phyloP scores from a whole-genome alignment of 2,888 invertebrate species.

The Baccha elongata region DNA sequence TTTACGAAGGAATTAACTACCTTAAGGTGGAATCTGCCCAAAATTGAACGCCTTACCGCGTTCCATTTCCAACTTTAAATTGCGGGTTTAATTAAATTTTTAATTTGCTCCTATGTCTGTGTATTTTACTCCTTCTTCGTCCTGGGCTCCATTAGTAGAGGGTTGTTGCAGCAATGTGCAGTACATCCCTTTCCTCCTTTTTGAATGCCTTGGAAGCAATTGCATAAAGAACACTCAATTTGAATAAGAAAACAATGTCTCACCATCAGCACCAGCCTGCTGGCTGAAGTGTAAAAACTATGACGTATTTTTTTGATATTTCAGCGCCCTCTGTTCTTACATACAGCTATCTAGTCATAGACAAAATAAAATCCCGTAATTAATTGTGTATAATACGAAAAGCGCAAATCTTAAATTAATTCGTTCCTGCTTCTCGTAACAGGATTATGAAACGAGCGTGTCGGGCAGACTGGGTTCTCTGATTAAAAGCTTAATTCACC shows the following conservation, averaged over 20 bases:
- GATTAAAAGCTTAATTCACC: slow-evolving; percentile 59
- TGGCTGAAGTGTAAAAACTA: neutral
- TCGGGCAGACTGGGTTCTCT: slow-evolving; percentile 37
- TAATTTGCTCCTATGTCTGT: slow-evolving; percentile 39
- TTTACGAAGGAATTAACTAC: neutral
- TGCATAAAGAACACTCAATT: slow-evolving; percentile 54
- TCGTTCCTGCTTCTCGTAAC: slow-evolving; percentile 31
- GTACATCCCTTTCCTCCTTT: slow-evolving; percentile 22
- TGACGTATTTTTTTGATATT: slow-evolving; percentile 16
- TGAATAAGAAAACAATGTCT: slow-evolving; percentile 57
- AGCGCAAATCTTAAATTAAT: slow-evolving; percentile 69
- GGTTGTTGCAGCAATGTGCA: neutral
- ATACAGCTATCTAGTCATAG: slow-evolving; percentile 31
- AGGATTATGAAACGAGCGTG: slow-evolving; percentile 59
- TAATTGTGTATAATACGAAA: slow-evolving; percentile 70
- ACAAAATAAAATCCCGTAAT: slow-evolving; percentile 66
- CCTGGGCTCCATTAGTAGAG: neutral
- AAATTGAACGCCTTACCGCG: neutral
- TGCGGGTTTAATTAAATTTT: slow-evolving; percentile 58
- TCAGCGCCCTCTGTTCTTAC: slow-evolving; percentile 15
- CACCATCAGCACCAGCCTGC: neutral
- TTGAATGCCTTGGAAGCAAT: slow-evolving; percentile 22
- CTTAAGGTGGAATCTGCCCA: neutral
- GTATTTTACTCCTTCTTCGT: slow-evolving; percentile 22
- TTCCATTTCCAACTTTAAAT: neutral